Conservation (phyloP, 1,140 invertebrate species). For the Pristionchus pacificus region DNA sequence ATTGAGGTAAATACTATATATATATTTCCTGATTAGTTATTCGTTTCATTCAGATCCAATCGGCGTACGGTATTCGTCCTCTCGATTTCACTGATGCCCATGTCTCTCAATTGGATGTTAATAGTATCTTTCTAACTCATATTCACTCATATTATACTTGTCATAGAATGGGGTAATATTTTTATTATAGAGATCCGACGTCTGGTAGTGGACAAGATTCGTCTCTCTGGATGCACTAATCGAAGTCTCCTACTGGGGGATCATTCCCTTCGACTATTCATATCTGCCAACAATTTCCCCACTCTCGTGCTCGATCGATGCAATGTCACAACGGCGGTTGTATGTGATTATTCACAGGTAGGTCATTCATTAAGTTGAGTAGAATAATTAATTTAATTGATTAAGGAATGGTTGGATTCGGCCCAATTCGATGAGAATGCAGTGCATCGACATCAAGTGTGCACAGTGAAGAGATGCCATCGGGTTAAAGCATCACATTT, state of each 20-base stretch:
- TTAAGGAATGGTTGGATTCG: neutral
- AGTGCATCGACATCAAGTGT: neutral
- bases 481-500: neutral
- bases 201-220: neutral
- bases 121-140: neutral
- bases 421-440: neutral
- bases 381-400: neutral
- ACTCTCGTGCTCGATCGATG: neutral
- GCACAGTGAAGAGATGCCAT: neutral
- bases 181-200: neutral
- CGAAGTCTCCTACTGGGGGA: neutral
- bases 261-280: neutral
- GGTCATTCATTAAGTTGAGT: neutral
- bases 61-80: neutral
- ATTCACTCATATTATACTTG: neutral
- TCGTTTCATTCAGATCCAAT: neutral
- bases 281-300: neutral
- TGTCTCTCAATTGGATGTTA: neutral
- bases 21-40: neutral
- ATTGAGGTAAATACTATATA: neutral
- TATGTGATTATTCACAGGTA: neutral
- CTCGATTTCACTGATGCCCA: neutral
- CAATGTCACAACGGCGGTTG: neutral
- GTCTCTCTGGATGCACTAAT: neutral
- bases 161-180: no score